A percentile compares a stretch with the other conserved stretches of the same genome.
Conservation (phyloP, 2,888 invertebrate genomes). For the Pammene fasciana region DNA sequence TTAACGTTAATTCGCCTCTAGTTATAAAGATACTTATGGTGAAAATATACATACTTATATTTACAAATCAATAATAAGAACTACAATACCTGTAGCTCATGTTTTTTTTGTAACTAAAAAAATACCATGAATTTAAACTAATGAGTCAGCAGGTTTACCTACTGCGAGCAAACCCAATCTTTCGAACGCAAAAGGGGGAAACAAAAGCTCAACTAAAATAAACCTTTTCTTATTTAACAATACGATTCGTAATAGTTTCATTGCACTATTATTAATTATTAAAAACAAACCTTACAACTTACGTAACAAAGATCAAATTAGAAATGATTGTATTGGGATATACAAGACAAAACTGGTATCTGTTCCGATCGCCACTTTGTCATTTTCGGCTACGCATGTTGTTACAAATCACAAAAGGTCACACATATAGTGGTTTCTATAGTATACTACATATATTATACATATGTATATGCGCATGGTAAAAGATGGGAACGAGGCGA, state of each 20-base stretch:
- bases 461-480: not conserved
- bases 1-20: too few species aligned
- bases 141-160: not conserved
- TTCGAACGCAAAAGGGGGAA: not conserved
- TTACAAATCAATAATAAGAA: too few species aligned
- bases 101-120: not conserved
- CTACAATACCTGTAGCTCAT: not conserved
- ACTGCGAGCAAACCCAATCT: not conserved
- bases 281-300: not conserved
- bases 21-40: too few species aligned
- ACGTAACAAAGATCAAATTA: not conserved
- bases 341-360: not conserved
- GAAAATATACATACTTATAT: too few species aligned
- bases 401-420: not conserved
- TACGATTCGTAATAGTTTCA: slow-evolving; percentile 47
- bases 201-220: not conserved
- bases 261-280: not conserved
- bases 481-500: not conserved
- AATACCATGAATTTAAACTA: slow-evolving; percentile 1
- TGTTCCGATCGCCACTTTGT: not conserved
- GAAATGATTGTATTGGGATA: not conserved
- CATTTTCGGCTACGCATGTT: not conserved
- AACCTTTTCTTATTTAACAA: not conserved
- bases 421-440: not conserved
- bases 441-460: too few species aligned